These are phyloP conservation scores for Diprion similis DNA, from an alignment of 1,140 invertebrate species.

Conservation along the genomic window DNA sequence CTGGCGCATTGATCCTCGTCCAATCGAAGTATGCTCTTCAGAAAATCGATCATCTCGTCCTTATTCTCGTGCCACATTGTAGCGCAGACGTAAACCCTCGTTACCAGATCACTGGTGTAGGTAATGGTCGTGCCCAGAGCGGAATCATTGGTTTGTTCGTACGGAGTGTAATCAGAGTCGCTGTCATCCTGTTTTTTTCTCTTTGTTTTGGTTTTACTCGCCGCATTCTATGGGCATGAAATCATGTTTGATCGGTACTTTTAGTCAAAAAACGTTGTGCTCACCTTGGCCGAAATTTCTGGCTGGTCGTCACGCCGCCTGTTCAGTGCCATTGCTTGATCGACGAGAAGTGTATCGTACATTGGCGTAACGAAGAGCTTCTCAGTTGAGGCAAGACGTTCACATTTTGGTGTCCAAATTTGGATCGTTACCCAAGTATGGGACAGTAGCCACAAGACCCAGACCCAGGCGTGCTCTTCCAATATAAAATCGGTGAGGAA, in stretches of 20 bases:
- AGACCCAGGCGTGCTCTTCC: slow-evolving; percentile 73
- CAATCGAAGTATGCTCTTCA: slow-evolving; percentile 75
- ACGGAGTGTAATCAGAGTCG: too few relatives aligned
- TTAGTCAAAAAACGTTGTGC: too few relatives aligned
- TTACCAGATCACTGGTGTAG: slow-evolving; percentile 61
- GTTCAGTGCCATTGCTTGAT: slow-evolving; percentile 88
- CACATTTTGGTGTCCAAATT: slow-evolving; percentile 80
- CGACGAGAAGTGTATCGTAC: slow-evolving; percentile 82
- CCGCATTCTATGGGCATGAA: too few relatives aligned
- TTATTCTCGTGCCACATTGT: slow-evolving; percentile 94
- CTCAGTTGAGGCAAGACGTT: slow-evolving; percentile 80
- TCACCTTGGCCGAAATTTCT: slow-evolving; percentile 65
- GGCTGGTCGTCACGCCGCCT: slow-evolving; percentile 76
- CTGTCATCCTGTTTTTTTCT: too few relatives aligned
- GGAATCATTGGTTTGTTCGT: too few relatives aligned
- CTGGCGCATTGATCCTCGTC: slow-evolving; percentile 86
- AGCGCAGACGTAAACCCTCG: slow-evolving; percentile 84
- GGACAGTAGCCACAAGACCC: slow-evolving; percentile 78
- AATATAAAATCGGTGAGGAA: slow-evolving; percentile 64
- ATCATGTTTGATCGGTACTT: too few relatives aligned
- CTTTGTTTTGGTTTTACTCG: too few relatives aligned
- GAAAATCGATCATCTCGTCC: slow-evolving; percentile 82
- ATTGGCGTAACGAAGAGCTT: slow-evolving; percentile 83
- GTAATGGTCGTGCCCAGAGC: slow-evolving; percentile 38
- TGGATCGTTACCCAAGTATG: slow-evolving; percentile 84